Evolutionary conservation across 2,888 invertebrate species (phyloP).

Genomic region (Drosophila conformis): DNA sequence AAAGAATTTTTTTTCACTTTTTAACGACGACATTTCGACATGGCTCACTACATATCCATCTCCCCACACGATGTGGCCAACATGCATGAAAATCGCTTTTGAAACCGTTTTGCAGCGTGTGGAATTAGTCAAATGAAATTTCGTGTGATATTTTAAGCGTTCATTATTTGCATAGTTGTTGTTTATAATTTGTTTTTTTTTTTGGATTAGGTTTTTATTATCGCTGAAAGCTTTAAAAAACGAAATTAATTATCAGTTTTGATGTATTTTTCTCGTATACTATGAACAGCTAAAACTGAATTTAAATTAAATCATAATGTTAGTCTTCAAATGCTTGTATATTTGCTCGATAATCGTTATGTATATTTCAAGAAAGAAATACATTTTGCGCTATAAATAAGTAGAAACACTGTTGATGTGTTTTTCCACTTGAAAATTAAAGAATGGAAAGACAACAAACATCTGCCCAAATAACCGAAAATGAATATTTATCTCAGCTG

Average conservation of each 20-base stretch:
- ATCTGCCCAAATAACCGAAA: conserved; percentile 18
- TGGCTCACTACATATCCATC: conserved; percentile 61
- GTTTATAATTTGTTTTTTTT: conserved; percentile 2
- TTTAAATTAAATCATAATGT: conserved; percentile 9
- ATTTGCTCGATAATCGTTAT: background rate
- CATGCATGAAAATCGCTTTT: conserved; percentile 43
- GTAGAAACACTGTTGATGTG: conserved; percentile 36
- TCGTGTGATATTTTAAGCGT: conserved; percentile 34
- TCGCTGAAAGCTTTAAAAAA: conserved; percentile 19
- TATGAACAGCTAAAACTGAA: conserved; percentile 9
- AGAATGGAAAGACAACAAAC: conserved; percentile 29
- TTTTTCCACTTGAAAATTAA: conserved; percentile 45
- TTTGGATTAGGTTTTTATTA: conserved; percentile 10
- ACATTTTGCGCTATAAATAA: conserved; percentile 1
- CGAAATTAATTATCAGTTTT: conserved; percentile 37
- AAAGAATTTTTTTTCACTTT: conserved; percentile 53
- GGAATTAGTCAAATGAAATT: conserved; percentile 64
- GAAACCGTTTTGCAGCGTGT: conserved; percentile 48
- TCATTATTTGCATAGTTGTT: conserved; percentile 17
- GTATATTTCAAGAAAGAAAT: background rate
- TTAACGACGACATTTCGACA: conserved; percentile 71
- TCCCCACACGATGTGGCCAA: conserved; percentile 9
- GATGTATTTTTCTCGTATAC: conserved; percentile 23
- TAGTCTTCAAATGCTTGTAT: background rate
- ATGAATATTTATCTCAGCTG: conserved; percentile 27